phyloP scores from a whole-genome alignment of 2,113 vertebrate genomes.

The Aegithalos caudatus region DNA sequence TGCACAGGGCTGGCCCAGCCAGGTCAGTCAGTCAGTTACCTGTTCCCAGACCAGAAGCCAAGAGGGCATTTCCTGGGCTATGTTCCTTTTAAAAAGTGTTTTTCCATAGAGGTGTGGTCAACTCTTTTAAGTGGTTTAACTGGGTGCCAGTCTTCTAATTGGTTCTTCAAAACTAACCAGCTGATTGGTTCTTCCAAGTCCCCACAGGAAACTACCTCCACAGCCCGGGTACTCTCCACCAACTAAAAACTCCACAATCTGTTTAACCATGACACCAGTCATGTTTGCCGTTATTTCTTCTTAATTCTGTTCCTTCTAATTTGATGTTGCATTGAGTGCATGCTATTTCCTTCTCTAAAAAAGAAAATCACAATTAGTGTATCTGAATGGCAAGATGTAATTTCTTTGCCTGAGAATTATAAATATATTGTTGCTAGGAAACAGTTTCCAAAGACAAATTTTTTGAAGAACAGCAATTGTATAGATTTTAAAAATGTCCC shows the following conservation, averaged over 20 bases:
- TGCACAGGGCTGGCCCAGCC: rapidly evolving
- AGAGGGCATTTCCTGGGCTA: neutral
- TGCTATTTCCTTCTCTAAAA: neutral
- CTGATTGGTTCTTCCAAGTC: neutral
- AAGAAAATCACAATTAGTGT: neutral
- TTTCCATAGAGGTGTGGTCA: neutral
- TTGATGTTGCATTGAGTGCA: neutral
- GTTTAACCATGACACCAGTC: neutral
- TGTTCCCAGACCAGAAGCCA: neutral
- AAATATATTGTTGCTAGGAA: slow-evolving; percentile 23
- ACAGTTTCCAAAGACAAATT: neutral
- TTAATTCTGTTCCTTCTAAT: neutral
- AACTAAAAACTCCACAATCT: neutral
- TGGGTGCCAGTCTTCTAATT: neutral
- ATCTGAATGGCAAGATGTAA: neutral
- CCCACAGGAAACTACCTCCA: neutral
- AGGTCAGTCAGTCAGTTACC: rapidly evolving
- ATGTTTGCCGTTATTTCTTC: neutral
- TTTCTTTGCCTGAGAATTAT: neutral
- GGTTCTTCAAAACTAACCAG: neutral
- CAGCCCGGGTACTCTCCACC: neutral
- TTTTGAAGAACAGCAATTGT: slow-evolving; percentile 20
- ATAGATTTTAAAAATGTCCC: neutral
- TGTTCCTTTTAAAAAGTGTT: neutral
- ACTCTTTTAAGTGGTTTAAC: neutral